Base-by-base conservation (phyloP, 2,113 vertebrate genomes). In the Esox niger region DNA sequence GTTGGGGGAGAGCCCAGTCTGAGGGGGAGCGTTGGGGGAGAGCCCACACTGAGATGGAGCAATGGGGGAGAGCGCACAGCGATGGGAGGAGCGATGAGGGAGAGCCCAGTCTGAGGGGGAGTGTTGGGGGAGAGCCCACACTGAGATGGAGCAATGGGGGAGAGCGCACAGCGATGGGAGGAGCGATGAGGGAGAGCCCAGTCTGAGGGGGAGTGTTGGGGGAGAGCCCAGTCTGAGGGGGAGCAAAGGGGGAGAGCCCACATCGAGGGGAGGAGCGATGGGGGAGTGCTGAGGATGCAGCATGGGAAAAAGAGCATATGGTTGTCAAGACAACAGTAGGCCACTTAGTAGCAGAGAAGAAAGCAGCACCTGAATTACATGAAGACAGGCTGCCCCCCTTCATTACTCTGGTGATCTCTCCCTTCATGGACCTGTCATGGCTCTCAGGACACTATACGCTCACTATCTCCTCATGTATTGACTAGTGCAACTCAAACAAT, bases 271-370 rank as follows among this genome's bases (percentile, higher is more conserved):
- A 1, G 20, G 7, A n/a, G 7, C 2, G 7, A 4, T 2, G 20
- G 49, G 7, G 6, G 49, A n/a, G 49, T 2, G 49, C 20, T 4
- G 6, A 4, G 26, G 3, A 58, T 9, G 8, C 6, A 47, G 58
- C 32, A 20, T 3, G 32, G 58, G 25, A 68, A 8, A 68, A 27
- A 29, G 33, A 56, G 72, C 74, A 78, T 73, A 65, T 64, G 69
- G 84, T 88, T 85, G 85, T 82, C 83, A 87, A 75, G 84, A 85
- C 81, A 83, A 87, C 82, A 71, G 57, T 26, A 23, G 27, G 25
- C 26, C 21, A 13, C 10, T n/a, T n/a, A n/a, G n/a, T n/a, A 23
- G 55, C 23, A 26, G 58, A 33, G 29, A 21, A 20, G 32, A 66
- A 32, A n/a, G 47, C 59, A 75, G 69, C 67, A 68, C 71, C 56